phyloP scores from a whole-genome alignment of 2,888 invertebrate genomes.

The Podabrus alpinus region DNA sequence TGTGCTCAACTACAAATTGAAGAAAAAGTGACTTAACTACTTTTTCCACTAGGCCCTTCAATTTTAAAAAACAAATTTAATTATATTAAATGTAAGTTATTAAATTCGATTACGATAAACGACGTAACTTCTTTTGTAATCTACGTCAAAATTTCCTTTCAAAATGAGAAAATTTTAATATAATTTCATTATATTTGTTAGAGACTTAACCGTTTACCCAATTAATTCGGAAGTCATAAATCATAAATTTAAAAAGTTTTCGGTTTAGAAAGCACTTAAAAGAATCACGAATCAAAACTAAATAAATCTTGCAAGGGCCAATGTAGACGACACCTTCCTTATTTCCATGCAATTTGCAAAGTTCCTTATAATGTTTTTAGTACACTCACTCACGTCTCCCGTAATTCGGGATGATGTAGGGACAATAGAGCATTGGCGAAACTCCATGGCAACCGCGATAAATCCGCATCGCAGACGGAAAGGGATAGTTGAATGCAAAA shows the following conservation, averaged over 20 bases:
- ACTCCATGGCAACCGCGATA: conserved; percentile 46
- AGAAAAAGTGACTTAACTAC: no score
- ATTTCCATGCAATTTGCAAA: not conserved
- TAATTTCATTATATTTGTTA: not conserved
- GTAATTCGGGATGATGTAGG: conserved; percentile 45
- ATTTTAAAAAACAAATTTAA: not conserved
- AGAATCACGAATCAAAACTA: not conserved
- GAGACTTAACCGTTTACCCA: not conserved
- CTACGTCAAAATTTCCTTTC: not conserved
- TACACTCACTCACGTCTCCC: conserved; percentile 33
- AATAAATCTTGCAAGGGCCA: not conserved
- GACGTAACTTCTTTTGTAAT: not conserved
- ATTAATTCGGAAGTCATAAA: not conserved
- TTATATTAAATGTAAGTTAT: not conserved
- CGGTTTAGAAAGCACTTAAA: not conserved
- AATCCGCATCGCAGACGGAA: conserved; percentile 39
- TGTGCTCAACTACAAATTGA: no score
- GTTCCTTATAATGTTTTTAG: not conserved
- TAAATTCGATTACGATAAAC: not conserved
- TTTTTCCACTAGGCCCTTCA: no score
- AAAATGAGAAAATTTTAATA: not conserved
- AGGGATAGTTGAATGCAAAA: conserved; percentile 32
- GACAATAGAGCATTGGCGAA: conserved; percentile 42
- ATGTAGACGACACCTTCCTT: not conserved
- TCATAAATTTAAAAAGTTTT: not conserved